Base-by-base conservation (phyloP, 2,888 invertebrate genomes). In the Stenodera caucasica region DNA sequence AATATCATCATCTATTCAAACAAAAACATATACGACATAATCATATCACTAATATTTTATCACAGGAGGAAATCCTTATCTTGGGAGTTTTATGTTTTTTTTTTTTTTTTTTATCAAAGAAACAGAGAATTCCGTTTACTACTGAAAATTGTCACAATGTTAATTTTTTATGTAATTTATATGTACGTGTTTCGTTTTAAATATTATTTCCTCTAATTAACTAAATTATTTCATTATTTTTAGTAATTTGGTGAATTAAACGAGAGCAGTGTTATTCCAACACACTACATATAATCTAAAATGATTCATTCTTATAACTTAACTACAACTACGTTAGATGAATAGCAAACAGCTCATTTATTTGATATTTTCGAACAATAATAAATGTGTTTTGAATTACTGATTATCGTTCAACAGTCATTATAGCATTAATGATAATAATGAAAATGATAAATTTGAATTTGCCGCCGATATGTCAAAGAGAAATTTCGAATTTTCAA, bases 51-150 rank as follows among this genome's bases (percentile, higher is more conserved):
- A 53, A 56, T 58, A 65, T 58, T 63, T 61, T 61, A 70, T 64
- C 67, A 35, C 51, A 11, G 53, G 57, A 72, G 72, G 72, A 72
- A 72, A 68, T 60, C 64, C 66, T 72, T 72, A 72, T 72, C 72
- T 72, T 29, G 29, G 23, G 23, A 45, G 23, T 40, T 40, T 40
- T 2, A 12, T 3, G 14, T 7, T 35, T 4, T 14, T 0, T 30
- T 5, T 30, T 8, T 30, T 1, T 26, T 30, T 5, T 14, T 40
- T 45, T 45, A 45, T 45, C 45, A 45, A 12, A 23, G 18, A 45
- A 21, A 45, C 3, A 45, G 45, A 45, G 45, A 45, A 18, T 45
- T 45, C 12, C 2, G 29, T 29, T 29, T 11, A n/a, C 33, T 12
- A 18, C 12, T 21, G 21, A 21, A 40, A 40, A 15, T 37, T 45